phyloP scores from a whole-genome alignment of 92 coral and sea anemone species.

The Porites divaricata region DNA sequence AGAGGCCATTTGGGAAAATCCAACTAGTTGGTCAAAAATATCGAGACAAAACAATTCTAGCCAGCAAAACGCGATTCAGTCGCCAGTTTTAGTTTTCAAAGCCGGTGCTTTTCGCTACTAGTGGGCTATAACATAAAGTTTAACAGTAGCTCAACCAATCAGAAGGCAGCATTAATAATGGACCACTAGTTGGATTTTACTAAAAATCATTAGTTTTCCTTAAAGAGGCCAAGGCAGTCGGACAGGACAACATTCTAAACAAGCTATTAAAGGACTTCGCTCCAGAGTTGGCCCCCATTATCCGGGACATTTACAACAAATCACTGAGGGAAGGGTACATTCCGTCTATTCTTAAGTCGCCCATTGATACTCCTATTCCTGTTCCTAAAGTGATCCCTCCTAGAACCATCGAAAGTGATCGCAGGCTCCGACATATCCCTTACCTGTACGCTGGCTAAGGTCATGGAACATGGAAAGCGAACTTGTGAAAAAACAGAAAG shows the following conservation, averaged over 20 bases:
- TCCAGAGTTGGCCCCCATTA: conserved; percentile 33
- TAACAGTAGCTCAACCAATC: too few relatives aligned
- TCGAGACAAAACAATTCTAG: too few relatives aligned
- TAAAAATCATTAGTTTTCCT: not conserved
- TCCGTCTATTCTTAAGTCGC: not conserved
- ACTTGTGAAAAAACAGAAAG: too few relatives aligned
- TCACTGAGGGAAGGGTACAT: conserved; percentile 23
- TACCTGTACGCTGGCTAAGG: conserved; percentile 62
- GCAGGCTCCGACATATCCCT: conserved; percentile 59
- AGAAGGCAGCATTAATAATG: too few relatives aligned
- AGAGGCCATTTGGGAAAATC: too few relatives aligned
- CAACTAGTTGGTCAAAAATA: too few relatives aligned
- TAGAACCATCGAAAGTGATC: conserved; percentile 36
- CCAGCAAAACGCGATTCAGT: too few relatives aligned
- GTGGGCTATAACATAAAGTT: too few relatives aligned
- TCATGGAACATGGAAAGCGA: too few relatives aligned
- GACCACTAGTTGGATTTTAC: too few relatives aligned
- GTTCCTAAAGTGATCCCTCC: not conserved
- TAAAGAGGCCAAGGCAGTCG: conserved; percentile 1
- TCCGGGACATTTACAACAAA: conserved; percentile 27
- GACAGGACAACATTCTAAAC: conserved; percentile 49
- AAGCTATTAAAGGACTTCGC: conserved; percentile 35
- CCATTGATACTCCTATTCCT: not conserved
- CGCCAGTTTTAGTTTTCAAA: too few relatives aligned
- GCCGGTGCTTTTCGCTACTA: too few relatives aligned